Base-by-base conservation (phyloP, 2,888 invertebrate genomes). In the Eupeodes luniger region DNA sequence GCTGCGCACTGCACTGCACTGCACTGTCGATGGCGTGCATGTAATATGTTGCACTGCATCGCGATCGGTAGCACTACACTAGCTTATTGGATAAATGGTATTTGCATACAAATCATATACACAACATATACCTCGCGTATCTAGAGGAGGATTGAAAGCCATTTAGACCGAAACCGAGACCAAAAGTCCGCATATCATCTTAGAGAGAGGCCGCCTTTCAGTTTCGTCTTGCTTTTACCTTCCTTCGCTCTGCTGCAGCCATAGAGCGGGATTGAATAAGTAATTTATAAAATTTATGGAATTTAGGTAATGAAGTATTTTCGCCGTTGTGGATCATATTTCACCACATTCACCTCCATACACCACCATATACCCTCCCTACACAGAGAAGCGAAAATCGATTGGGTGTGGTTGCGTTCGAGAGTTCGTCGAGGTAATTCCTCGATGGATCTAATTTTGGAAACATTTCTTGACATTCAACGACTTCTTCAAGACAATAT, bases 241-340 rank as follows among this genome's bases (percentile, higher is more conserved):
- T 55, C 62, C 76, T 47, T 51, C 75, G 27, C 40, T 40, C 75
- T 4, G 27, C 40, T 40, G 40, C 40, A 40, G 9, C 40, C 2
- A 27, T 1, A 5, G 40, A 40, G 69, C 55, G 62, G 34, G 19
- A 47, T 78, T 74, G 81, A 81, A 81, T 85, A 74, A 74, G 81
- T 70, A 81, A 81, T 86, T 86, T 81, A 66, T 66, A 59, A 67
- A 85, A 77, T 85, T 81, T 86, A 81, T 81, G 85, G 85, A 85
- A 85, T 85, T 81, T 81, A 27, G 2, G 27, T 27, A 67, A 77
- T 78, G 51, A 81, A 86, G 78, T 69, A 75, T 75, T 81, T 78
- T 74, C 34, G 53, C 47, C 9, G 59, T 19, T 27, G 27, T 27
- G 81, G 78, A 74, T 78, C 77, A 74, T 81, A 78, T 85, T 81